These are phyloP conservation scores for Magallana ariakensis DNA, from an alignment of 1,140 invertebrate species.

Conservation along the genomic window DNA sequence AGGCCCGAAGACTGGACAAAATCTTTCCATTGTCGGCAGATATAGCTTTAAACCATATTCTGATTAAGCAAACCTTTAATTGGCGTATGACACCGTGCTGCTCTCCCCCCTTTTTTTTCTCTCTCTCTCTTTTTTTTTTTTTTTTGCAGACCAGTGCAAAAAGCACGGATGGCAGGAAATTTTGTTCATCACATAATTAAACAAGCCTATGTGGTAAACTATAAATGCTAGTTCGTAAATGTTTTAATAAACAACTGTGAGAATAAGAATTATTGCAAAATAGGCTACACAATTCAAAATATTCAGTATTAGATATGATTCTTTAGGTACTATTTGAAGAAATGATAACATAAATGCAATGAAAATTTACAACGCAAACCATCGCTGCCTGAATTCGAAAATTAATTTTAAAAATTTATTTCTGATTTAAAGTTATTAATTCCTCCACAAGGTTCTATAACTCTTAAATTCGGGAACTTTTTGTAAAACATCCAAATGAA, in stretches of 20 bases:
- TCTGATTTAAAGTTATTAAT: too few species aligned
- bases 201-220: slow-evolving; percentile 11
- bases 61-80: slow-evolving; percentile 25
- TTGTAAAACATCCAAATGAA: too few species aligned
- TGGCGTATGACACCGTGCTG: neutral
- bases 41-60: slow-evolving; percentile 1
- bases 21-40: neutral
- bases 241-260: slow-evolving; percentile 7
- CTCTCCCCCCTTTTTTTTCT: neutral
- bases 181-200: slow-evolving; percentile 16
- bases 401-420: too few species aligned
- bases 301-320: too few species aligned
- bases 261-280: slow-evolving; percentile 19
- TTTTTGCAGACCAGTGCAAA: neutral
- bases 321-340: too few species aligned
- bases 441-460: too few species aligned
- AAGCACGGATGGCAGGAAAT: neutral
- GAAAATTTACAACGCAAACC: too few species aligned
- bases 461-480: too few species aligned
- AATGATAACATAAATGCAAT: too few species aligned
- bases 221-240: neutral
- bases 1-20: neutral
- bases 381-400: too few species aligned
- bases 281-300: neutral
- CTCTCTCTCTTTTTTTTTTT: neutral